Evolutionary conservation across 2,797 vertebrate genomes (phyloP).

Genomic region (Sciurus vulgaris): DNA sequence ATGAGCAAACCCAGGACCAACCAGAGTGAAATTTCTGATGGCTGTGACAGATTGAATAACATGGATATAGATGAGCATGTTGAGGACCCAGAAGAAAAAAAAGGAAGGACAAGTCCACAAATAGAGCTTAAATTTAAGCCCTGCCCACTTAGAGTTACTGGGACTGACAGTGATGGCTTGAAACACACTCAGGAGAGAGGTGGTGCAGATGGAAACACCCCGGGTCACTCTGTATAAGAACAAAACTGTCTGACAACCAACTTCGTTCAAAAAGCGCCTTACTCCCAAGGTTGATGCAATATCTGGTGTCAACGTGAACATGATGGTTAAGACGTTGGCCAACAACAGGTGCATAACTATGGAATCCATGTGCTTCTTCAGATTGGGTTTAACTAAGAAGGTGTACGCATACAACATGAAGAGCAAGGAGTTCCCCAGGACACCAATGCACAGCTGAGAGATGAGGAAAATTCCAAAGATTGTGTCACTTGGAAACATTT

Average conservation of each 20-base stretch:
- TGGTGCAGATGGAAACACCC: background rate
- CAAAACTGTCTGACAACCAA: background rate
- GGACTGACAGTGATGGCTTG: background rate
- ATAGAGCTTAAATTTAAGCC: background rate
- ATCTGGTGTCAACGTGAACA: background rate
- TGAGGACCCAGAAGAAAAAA: background rate
- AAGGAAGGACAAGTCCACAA: background rate
- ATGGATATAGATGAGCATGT: background rate
- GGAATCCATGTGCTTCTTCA: background rate
- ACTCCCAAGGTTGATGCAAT: background rate
- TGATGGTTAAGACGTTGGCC: background rate
- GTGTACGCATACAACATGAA: background rate
- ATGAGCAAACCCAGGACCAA: background rate
- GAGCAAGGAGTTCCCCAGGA: background rate
- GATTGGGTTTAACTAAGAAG: background rate
- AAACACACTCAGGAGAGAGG: background rate
- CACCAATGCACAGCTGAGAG: background rate
- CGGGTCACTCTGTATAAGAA: background rate
- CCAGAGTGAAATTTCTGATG: background rate
- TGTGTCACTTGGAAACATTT: background rate
- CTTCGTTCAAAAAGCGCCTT: background rate
- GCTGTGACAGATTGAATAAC: background rate
- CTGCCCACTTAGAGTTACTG: background rate
- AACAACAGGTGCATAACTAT: background rate
- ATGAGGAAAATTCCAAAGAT: background rate